phyloP scores from a whole-genome alignment of 2,797 vertebrate species.

The Tolypeutes matacus region DNA sequence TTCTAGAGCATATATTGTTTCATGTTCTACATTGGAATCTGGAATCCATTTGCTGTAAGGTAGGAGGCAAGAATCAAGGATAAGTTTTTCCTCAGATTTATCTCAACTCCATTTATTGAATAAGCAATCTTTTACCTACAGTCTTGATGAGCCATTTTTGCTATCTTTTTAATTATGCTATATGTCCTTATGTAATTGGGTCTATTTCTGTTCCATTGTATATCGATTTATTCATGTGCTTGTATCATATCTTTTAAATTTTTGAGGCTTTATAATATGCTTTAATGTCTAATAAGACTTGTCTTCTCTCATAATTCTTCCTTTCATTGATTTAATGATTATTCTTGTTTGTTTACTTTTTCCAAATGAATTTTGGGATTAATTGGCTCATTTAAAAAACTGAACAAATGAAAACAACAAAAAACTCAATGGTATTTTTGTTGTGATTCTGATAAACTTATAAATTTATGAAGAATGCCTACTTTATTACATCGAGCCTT shows the following conservation, averaged over 20 bases:
- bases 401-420: not conserved
- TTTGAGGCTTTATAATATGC: not conserved
- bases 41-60: conserved; percentile 35
- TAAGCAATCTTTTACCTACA: not conserved
- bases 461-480: conserved; percentile 32
- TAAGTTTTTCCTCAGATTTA: not conserved
- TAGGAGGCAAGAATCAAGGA: not conserved
- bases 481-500: conserved; percentile 43
- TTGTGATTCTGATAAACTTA: conserved; percentile 26
- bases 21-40: conserved; percentile 8
- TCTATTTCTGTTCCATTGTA: conserved; percentile 16
- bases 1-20: not conserved
- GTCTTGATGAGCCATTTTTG: not conserved
- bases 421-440: conserved; percentile 6
- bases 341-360: not conserved
- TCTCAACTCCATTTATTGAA: not conserved
- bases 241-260: conserved; percentile 36
- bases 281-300: conserved; percentile 60
- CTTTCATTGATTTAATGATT: conserved; percentile 54
- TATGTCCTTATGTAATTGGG: not conserved
- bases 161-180: conserved; percentile 47
- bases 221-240: conserved; percentile 7
- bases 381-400: conserved; percentile 4
- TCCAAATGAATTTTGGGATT: conserved; percentile 14
- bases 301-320: not conserved